Conservation (phyloP, 2,797 vertebrate species). For the Acipenser ruthenus region DNA sequence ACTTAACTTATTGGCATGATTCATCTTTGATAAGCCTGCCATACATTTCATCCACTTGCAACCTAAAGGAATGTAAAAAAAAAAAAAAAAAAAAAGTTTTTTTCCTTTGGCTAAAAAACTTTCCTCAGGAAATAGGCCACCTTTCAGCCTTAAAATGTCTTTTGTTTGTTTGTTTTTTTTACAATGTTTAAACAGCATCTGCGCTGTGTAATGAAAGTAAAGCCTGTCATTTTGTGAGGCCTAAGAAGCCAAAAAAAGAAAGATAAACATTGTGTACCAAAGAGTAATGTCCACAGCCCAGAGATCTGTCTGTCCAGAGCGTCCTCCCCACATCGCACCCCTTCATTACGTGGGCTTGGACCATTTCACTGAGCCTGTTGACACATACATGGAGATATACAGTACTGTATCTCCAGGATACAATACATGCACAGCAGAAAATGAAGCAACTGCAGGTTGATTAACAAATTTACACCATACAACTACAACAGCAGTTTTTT, state of each 20-base stretch:
- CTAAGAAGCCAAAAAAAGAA: neutral
- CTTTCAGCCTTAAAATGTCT: neutral
- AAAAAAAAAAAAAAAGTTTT: neutral
- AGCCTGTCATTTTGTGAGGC: neutral
- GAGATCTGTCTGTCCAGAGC: neutral
- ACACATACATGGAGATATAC: neutral
- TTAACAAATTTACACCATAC: no score
- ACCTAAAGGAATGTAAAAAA: no score
- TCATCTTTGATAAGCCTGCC: neutral
- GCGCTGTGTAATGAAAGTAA: neutral
- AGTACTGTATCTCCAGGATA: no score
- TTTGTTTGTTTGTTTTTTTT: neutral
- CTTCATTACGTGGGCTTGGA: neutral
- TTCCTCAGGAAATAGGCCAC: neutral
- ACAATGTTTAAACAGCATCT: neutral
- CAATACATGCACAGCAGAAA: no score
- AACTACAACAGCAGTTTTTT: no score
- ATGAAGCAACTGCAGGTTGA: no score
- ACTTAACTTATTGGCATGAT: no score
- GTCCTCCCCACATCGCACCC: neutral
- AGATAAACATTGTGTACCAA: constrained; percentile 2
- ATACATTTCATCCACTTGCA: neutral
- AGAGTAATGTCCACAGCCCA: neutral
- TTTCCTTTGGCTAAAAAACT: constrained; percentile 1
- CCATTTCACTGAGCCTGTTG: neutral